Percentiles rank a stretch among this genome's conserved stretches.
These are phyloP conservation scores for Zaprionus davidi DNA, from an alignment of 1,140 invertebrate species.

Conservation along the genomic window DNA sequence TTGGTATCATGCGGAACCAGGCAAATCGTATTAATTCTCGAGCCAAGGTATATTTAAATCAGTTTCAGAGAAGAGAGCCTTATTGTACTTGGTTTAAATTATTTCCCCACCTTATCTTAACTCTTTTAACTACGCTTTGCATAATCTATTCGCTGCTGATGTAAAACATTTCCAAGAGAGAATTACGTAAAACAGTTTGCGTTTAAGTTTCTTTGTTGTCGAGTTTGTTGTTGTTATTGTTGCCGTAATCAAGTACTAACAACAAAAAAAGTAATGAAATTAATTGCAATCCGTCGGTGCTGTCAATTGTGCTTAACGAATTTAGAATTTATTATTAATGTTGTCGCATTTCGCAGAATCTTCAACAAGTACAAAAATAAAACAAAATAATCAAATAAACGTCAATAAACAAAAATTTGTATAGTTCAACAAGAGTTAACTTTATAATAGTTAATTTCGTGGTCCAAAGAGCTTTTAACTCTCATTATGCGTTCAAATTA, in stretches of 20 bases:
- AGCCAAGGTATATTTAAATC: background rate
- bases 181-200: constrained; percentile 26
- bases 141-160: constrained; percentile 27
- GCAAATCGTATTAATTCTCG: background rate
- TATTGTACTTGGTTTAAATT: background rate
- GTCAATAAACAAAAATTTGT: constrained; percentile 62
- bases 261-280: constrained; percentile 15
- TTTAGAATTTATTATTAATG: constrained; percentile 22
- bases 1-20: constrained; percentile 27
- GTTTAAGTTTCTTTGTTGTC: constrained; percentile 5
- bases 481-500: constrained; percentile 66
- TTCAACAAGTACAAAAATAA: constrained; percentile 36
- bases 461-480: constrained; percentile 50
- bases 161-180: constrained; percentile 15
- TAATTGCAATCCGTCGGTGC: constrained; percentile 8
- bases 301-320: constrained; percentile 18
- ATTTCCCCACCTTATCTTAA: constrained; percentile 14
- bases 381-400: constrained; percentile 23
- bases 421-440: constrained; percentile 39
- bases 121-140: constrained; percentile 12
- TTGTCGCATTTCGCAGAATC: constrained; percentile 47
- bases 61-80: background rate
- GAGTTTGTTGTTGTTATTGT: background rate
- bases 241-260: constrained; percentile 16
- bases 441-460: constrained; percentile 54